These are phyloP conservation scores for Atherix ibis DNA, from an alignment of 2,888 invertebrate species.

Conservation along the genomic window DNA sequence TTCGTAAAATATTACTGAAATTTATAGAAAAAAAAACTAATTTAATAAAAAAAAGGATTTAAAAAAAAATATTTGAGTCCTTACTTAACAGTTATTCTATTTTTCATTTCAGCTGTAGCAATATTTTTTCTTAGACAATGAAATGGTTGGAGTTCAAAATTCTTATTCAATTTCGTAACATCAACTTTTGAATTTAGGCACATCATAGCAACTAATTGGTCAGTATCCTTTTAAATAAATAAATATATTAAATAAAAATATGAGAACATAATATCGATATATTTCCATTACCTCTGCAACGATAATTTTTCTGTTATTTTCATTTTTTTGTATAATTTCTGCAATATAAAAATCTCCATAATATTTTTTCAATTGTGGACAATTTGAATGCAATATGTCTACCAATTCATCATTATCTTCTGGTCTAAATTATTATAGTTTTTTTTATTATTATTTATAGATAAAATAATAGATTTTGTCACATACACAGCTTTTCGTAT, in stretches of 20 bases:
- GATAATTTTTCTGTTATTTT: constrained; percentile 34
- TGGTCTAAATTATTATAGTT: constrained; percentile 33
- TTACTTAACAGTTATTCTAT: not conserved
- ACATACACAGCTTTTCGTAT: too few relatives aligned
- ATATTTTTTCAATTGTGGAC: constrained; percentile 33
- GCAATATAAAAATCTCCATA: constrained; percentile 50
- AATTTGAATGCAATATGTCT: constrained; percentile 37
- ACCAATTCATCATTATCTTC: constrained; percentile 55
- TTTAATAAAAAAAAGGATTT: not conserved
- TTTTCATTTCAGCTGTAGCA: constrained; percentile 25
- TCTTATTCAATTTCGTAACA: constrained; percentile 40
- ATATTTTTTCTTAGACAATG: constrained; percentile 37
- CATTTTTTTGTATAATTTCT: constrained; percentile 37
- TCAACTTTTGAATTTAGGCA: constrained; percentile 43
- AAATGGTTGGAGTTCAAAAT: constrained; percentile 43
- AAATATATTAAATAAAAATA: not conserved
- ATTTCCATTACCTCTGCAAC: constrained; percentile 44
- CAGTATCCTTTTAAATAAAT: not conserved
- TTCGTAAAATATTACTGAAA: not conserved
- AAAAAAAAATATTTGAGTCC: not conserved
- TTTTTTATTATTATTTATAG: too few relatives aligned
- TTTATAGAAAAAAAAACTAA: not conserved
- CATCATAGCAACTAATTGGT: constrained; percentile 37
- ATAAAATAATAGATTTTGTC: too few relatives aligned
- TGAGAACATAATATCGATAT: too few relatives aligned